Conservation (phyloP, 2,888 invertebrate species). For the Dolomedes plantarius region DNA sequence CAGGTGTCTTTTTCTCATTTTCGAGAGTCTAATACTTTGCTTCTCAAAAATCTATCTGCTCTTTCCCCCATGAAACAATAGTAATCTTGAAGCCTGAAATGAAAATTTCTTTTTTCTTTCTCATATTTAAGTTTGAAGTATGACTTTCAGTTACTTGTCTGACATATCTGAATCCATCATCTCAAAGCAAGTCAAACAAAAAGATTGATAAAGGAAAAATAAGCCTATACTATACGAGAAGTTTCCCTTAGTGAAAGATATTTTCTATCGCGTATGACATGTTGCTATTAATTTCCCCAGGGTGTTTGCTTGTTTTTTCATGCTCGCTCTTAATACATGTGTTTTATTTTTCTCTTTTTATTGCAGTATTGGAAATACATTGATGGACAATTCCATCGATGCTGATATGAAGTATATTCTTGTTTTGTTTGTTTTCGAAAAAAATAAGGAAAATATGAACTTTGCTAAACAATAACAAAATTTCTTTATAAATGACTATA, state of each 20-base stretch:
- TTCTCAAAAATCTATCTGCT: neutral
- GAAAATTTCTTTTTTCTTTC: conserved; percentile 7
- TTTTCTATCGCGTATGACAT: conserved; percentile 66
- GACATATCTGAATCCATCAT: conserved; percentile 66
- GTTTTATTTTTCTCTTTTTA: neutral
- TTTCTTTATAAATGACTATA: too few relatives aligned
- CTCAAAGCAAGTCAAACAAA: conserved; percentile 53
- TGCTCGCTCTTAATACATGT: conserved; percentile 4
- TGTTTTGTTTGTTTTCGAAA: too few relatives aligned
- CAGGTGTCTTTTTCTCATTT: neutral
- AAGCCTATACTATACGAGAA: conserved; percentile 24
- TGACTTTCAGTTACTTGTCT: conserved; percentile 48
- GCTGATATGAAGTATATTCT: too few relatives aligned
- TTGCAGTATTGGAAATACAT: neutral
- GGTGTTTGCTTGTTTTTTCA: conserved; percentile 26
- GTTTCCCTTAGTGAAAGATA: conserved; percentile 55
- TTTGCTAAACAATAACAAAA: too few relatives aligned
- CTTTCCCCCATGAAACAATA: neutral
- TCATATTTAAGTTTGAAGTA: conserved; percentile 70
- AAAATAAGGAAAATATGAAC: too few relatives aligned
- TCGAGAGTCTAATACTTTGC: neutral
- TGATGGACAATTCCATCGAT: neutral
- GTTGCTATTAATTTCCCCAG: conserved; percentile 69
- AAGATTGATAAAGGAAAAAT: conserved; percentile 55
- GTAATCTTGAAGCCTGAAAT: neutral